Evolutionary conservation across 2,888 invertebrate species (phyloP).

Genomic region (Heliconius charithonia): DNA sequence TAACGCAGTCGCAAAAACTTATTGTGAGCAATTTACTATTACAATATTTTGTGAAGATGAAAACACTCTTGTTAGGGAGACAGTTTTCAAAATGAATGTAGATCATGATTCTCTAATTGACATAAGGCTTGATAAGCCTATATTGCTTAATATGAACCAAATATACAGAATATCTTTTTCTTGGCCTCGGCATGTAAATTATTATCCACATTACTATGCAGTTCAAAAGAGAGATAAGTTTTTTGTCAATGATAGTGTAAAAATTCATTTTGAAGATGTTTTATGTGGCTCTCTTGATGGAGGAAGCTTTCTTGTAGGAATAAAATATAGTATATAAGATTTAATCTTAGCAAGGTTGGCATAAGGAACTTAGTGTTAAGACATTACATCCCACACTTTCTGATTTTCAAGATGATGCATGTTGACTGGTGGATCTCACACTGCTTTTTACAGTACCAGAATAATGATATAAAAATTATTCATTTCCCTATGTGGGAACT

Average conservation of each 20-base stretch:
- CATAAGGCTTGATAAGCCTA: slow-evolving; percentile 71
- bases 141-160: slow-evolving; percentile 71
- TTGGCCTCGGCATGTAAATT: slow-evolving; percentile 66
- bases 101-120: slow-evolving; percentile 75
- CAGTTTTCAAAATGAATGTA: slow-evolving; percentile 68
- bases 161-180: slow-evolving; percentile 76
- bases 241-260: slow-evolving; percentile 65
- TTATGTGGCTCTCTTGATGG: slow-evolving; percentile 57
- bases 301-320: slow-evolving; percentile 74
- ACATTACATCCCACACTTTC: too few species aligned
- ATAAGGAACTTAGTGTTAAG: too few species aligned
- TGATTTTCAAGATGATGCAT: too few species aligned
- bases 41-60: slow-evolving; percentile 67
- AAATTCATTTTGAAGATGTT: slow-evolving; percentile 76
- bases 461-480: too few species aligned
- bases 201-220: slow-evolving; percentile 67
- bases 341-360: not conserved
- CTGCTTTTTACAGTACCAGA: not conserved
- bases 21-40: slow-evolving; percentile 73
- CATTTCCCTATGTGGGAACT: too few species aligned
- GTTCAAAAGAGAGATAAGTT: slow-evolving; percentile 70
- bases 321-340: slow-evolving; percentile 74
- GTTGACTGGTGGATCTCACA: not conserved
- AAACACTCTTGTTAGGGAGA: slow-evolving; percentile 65
- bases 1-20: slow-evolving; percentile 63